Conservation (phyloP, 1,140 invertebrate genomes). For the Drosophila mauritiana region DNA sequence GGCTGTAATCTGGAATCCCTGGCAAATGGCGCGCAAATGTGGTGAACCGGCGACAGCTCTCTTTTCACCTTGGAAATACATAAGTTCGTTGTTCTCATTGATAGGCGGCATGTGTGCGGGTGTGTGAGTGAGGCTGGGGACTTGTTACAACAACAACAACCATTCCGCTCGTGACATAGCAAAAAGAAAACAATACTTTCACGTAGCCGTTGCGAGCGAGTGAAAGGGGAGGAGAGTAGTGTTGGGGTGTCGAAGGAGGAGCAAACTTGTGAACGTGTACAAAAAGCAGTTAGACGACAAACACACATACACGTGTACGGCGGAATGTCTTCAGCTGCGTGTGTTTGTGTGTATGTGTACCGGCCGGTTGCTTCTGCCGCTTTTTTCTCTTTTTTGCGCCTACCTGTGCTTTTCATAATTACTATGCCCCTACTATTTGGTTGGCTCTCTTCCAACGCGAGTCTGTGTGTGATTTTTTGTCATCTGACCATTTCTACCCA, state of each 20-base stretch:
- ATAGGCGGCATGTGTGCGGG: constrained; percentile 47
- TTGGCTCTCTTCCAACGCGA: constrained; percentile 42
- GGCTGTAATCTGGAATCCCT: constrained; percentile 21
- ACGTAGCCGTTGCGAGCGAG: constrained; percentile 50
- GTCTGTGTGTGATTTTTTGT: constrained; percentile 27
- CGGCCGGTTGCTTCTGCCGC: constrained; percentile 65
- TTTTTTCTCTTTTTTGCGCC: constrained; percentile 42
- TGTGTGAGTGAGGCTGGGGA: constrained; percentile 69
- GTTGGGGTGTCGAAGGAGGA: constrained; percentile 45
- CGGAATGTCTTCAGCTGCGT: constrained; percentile 25
- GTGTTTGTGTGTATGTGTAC: constrained; percentile 49
- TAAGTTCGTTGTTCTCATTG: constrained; percentile 79
- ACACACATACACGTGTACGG: constrained; percentile 29
- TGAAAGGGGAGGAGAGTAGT: constrained; percentile 51
- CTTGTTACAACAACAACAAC: constrained; percentile 49
- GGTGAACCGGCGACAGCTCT: constrained; percentile 64
- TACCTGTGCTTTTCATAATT: constrained; percentile 79
- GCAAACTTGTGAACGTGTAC: constrained; percentile 77
- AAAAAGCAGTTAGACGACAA: constrained; percentile 72
- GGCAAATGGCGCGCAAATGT: constrained; percentile 74
- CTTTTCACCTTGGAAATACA: constrained; percentile 52
- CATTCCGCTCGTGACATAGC: constrained; percentile 58
- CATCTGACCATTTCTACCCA: constrained; percentile 24
- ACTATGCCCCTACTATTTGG: constrained; percentile 68
- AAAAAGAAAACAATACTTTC: constrained; percentile 77